A percentile compares a stretch with the other conserved stretches of the same genome.
Evolutionary conservation across 2,797 vertebrate species (phyloP).

Genomic region (Limnodromus scolopaceus): DNA sequence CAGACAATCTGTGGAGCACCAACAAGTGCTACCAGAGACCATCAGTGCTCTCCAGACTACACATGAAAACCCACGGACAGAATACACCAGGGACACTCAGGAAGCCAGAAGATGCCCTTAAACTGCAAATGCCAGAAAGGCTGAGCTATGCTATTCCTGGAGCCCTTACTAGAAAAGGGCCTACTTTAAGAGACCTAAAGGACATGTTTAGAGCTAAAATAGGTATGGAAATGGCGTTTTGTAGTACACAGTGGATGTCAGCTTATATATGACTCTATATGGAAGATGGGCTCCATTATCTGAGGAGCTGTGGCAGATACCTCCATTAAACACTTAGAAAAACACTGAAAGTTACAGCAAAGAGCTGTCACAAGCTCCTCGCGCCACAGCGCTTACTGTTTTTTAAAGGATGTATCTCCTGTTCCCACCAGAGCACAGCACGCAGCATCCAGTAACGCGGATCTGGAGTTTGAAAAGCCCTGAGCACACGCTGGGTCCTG

Average conservation of each 20-base stretch:
- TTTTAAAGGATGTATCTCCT: background rate
- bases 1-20: slow-evolving; percentile 44
- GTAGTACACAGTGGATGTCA: background rate
- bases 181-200: background rate
- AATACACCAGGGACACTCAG: background rate
- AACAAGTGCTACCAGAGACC: slow-evolving; percentile 56
- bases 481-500: background rate
- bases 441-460: background rate
- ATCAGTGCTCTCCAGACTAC: background rate
- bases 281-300: background rate
- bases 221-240: background rate
- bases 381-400: background rate
- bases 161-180: background rate
- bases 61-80: fast-evolving
- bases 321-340: background rate
- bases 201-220: background rate
- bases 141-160: background rate
- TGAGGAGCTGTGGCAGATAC: background rate
- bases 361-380: background rate
- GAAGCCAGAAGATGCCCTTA: background rate
- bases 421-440: background rate
- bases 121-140: background rate
- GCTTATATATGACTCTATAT: background rate
- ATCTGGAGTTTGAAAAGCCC: background rate
- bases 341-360: background rate